These are phyloP conservation scores for Harmothoe impar DNA, from an alignment of 2,888 invertebrate species.

Conservation along the genomic window DNA sequence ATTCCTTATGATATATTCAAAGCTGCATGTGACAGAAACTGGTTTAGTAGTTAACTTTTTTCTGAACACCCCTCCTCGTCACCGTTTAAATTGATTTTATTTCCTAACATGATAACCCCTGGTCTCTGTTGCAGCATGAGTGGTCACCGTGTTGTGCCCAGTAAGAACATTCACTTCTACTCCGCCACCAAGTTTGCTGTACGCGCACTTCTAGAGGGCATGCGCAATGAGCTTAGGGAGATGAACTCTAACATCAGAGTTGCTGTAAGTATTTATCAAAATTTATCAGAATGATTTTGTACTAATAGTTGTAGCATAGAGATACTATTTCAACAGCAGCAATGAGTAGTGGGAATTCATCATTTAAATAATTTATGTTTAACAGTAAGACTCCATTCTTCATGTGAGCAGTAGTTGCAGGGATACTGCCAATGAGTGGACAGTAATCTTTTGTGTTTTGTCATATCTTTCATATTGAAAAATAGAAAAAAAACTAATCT, in stretches of 20 bases:
- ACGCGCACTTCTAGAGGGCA: conserved; percentile 59
- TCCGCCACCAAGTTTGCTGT: conserved; percentile 64
- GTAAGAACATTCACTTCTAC: conserved; percentile 56
- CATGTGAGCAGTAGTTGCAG: background rate
- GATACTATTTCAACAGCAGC: no score
- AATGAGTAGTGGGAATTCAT: no score
- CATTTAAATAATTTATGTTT: no score
- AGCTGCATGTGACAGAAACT: no score
- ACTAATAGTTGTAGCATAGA: no score
- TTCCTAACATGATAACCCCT: no score
- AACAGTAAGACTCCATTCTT: background rate
- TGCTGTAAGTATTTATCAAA: conserved; percentile 29
- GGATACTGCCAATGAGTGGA: background rate
- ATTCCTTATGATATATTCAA: no score
- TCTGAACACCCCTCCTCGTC: no score
- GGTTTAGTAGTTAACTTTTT: no score
- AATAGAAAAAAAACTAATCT: background rate
- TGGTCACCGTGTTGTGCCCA: conserved; percentile 53
- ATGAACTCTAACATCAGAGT: conserved; percentile 52
- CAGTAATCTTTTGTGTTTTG: background rate
- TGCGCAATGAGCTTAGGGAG: conserved; percentile 60
- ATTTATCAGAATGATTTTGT: background rate
- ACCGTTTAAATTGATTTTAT: no score
- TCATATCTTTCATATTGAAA: background rate
- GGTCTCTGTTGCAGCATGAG: no score